Conservation (phyloP, 2,113 vertebrate species). For the Oreochromis aureus region DNA sequence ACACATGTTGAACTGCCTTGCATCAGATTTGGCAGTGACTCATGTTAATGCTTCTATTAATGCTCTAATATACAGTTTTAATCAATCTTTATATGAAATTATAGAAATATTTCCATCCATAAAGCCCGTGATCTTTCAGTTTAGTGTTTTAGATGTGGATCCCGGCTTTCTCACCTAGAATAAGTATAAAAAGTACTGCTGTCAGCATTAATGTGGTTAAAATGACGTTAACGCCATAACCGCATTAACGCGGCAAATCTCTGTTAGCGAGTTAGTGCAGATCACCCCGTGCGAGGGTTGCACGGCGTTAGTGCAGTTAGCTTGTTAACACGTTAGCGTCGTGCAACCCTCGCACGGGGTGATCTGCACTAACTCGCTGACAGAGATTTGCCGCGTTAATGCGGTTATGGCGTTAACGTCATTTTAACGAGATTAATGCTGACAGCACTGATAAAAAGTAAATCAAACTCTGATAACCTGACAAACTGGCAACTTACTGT, state of each 20-base stretch:
- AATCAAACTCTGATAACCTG: background rate
- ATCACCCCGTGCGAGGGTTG: no score
- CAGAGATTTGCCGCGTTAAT: background rate
- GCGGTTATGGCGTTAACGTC: background rate
- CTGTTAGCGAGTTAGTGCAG: no score
- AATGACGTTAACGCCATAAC: no score
- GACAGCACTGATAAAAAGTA: background rate
- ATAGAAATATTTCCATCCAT: background rate
- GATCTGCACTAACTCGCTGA: background rate
- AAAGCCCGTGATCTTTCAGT: background rate
- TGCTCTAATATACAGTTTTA: background rate
- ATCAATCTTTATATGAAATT: background rate
- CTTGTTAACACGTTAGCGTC: no score
- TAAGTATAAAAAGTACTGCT: background rate
- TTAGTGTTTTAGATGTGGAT: background rate
- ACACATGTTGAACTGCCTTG: background rate
- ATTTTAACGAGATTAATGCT: background rate
- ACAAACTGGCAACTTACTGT: background rate
- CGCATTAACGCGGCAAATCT: no score
- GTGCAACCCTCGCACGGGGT: accelerated
- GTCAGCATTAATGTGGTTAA: background rate
- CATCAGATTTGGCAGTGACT: background rate
- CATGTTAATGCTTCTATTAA: background rate
- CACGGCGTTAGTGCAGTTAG: no score
- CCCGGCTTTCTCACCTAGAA: background rate